A percentile compares a stretch with the other conserved stretches of the same genome.
Evolutionary conservation across 1,140 invertebrate genomes (phyloP).

Genomic region (Drosophila baimaii): DNA sequence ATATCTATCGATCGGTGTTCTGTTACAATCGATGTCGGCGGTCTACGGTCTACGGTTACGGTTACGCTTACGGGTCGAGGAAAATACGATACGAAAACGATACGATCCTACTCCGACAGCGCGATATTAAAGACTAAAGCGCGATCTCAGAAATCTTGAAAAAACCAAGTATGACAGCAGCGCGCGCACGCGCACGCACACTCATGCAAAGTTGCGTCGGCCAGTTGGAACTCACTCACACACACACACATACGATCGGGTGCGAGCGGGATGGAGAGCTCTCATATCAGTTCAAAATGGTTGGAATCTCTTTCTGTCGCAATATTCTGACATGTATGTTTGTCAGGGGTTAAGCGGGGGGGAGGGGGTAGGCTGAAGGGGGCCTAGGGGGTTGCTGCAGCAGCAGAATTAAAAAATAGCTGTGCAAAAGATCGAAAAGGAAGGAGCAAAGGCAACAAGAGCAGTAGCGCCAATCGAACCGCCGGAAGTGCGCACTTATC

Average conservation of each 20-base stretch:
- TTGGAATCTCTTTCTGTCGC: conserved; percentile 78
- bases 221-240: conserved; percentile 60
- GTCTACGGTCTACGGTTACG: conserved; percentile 32
- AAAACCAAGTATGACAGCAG: conserved; percentile 70
- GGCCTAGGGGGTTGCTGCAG: conserved; percentile 24
- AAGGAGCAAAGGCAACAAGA: conserved; percentile 8
- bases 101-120: conserved; percentile 82
- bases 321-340: conserved; percentile 59
- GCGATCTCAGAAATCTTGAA: conserved; percentile 24
- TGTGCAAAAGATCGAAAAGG: conserved; percentile 46
- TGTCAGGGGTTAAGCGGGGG: not conserved
- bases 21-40: conserved; percentile 26
- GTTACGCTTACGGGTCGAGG: conserved; percentile 34
- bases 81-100: conserved; percentile 71
- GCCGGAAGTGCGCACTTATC: conserved; percentile 78
- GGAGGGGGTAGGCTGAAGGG: conserved; percentile 17
- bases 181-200: conserved; percentile 37
- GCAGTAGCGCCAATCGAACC: conserved; percentile 26
- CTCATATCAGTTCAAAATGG: conserved; percentile 78
- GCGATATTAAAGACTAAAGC: conserved; percentile 75
- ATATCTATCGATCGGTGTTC: conserved; percentile 27
- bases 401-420: conserved; percentile 62
- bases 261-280: conserved; percentile 7
- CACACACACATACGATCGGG: conserved; percentile 20
- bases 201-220: conserved; percentile 47